phyloP scores from a whole-genome alignment of 1,140 invertebrate species.

The Macrosteles quadrilineatus region DNA sequence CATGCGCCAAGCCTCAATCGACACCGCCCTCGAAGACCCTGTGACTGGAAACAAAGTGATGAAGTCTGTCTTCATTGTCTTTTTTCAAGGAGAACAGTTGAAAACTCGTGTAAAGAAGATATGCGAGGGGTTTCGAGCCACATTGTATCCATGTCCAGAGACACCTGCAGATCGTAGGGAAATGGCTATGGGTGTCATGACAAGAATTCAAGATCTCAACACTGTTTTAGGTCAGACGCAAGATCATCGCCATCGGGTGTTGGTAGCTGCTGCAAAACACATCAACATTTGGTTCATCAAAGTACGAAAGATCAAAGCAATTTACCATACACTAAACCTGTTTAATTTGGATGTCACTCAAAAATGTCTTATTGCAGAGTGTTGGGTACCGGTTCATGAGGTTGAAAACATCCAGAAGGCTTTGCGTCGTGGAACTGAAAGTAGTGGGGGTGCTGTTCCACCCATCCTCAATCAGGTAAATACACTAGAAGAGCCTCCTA shows the following conservation, averaged over 20 bases:
- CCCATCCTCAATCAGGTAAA: conserved; percentile 94
- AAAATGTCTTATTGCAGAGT: conserved; percentile 95
- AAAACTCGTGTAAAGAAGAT: conserved; percentile 97
- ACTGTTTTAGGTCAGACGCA: conserved; percentile 85
- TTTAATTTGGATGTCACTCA: conserved; percentile 92
- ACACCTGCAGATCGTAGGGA: conserved; percentile 80
- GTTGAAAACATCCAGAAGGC: conserved; percentile 85
- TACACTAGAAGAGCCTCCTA: conserved; percentile 90
- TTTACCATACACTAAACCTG: conserved; percentile 87
- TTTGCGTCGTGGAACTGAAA: conserved; percentile 81
- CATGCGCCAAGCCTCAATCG: conserved; percentile 82
- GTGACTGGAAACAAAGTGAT: conserved; percentile 44
- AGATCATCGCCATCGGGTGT: conserved; percentile 84
- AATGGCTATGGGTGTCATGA: conserved; percentile 90
- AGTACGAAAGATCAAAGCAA: conserved; percentile 90
- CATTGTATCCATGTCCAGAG: conserved; percentile 92
- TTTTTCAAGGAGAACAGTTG: conserved; percentile 98
- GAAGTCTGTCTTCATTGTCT: conserved; percentile 97
- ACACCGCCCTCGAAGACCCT: conserved; percentile 84
- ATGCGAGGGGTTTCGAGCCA: conserved; percentile 87
- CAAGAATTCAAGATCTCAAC: conserved; percentile 78
- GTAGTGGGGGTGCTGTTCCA: conserved; percentile 86
- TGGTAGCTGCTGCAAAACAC: conserved; percentile 86
- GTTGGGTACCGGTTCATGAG: conserved; percentile 93
- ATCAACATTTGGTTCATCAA: conserved; percentile 91